phyloP scores from a whole-genome alignment of 2,113 vertebrate genomes.

The Porphyrio hochstetteri region DNA sequence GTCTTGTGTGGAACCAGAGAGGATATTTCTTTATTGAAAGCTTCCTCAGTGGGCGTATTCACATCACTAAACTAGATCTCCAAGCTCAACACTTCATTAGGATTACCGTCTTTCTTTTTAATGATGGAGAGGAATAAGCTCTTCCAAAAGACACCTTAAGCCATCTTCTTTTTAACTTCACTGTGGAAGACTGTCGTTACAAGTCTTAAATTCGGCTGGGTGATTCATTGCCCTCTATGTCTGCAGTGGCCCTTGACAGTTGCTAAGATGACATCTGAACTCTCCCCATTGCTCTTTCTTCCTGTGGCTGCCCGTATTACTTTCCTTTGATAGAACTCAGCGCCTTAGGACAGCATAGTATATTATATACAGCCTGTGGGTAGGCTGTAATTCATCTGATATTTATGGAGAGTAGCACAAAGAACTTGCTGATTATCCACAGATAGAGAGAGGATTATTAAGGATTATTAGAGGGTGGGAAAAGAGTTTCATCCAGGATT shows the following conservation, averaged over 20 bases:
- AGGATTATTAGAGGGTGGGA: constrained; percentile 55
- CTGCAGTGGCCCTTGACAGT: not conserved
- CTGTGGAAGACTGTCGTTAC: not conserved
- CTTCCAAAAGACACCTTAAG: not conserved
- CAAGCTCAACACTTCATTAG: not conserved
- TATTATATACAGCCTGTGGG: not conserved
- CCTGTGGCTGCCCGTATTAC: not conserved
- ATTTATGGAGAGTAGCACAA: not conserved
- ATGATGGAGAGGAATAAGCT: not conserved
- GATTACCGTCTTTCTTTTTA: not conserved
- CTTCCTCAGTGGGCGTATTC: not conserved
- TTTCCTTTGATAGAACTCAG: not conserved
- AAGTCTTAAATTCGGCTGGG: not conserved
- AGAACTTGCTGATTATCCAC: not conserved
- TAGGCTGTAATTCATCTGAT: not conserved
- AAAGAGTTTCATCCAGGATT: constrained; percentile 42
- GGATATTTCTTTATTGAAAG: not conserved
- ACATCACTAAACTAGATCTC: not conserved
- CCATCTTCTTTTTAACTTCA: not conserved
- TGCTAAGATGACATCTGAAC: not conserved
- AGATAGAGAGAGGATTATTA: constrained; percentile 43
- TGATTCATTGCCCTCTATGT: not conserved
- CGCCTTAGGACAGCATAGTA: not conserved
- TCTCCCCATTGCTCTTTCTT: not conserved
- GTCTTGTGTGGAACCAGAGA: not conserved